Percentiles rank a stretch among this genome's conserved stretches.
Evolutionary conservation across 1,140 invertebrate genomes (phyloP).

Genomic region (Radopholus similis): DNA sequence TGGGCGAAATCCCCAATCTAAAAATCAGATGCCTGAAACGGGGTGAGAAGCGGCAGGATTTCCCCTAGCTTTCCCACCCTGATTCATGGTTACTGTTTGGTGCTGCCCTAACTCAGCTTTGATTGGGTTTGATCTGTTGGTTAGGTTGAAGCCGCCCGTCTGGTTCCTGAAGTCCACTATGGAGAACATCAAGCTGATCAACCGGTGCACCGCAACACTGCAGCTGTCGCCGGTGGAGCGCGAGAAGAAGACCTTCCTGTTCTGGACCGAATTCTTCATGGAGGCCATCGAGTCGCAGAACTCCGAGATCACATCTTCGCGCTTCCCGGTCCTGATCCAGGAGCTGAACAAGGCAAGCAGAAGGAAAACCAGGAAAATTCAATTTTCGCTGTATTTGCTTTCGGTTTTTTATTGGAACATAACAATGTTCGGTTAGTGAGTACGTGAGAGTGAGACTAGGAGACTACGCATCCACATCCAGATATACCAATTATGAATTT

Average conservation of each 20-base stretch:
- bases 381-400: not conserved
- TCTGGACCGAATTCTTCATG: slow-evolving; percentile 98
- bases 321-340: slow-evolving; percentile 70
- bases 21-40: not conserved
- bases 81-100: no score
- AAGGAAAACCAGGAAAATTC: slow-evolving; percentile 60
- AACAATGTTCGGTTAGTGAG: no score
- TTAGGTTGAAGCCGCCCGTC: slow-evolving; percentile 81
- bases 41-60: no score
- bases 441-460: no score
- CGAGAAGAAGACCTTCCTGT: slow-evolving; percentile 63
- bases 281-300: slow-evolving; percentile 79
- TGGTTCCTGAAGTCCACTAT: slow-evolving; percentile 99
- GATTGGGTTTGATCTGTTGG: not conserved
- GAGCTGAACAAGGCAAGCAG: slow-evolving; percentile 90
- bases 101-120: not conserved
- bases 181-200: slow-evolving; percentile 92
- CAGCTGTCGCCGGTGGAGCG: slow-evolving; percentile 59
- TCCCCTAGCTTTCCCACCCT: no score
- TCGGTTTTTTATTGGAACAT: no score
- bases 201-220: slow-evolving; percentile 63
- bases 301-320: slow-evolving; percentile 65
- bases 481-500: no score
- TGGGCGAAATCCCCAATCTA: not conserved
- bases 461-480: no score